Conservation (phyloP, 92 coral and sea anemone species). For the Muricea muricata region DNA sequence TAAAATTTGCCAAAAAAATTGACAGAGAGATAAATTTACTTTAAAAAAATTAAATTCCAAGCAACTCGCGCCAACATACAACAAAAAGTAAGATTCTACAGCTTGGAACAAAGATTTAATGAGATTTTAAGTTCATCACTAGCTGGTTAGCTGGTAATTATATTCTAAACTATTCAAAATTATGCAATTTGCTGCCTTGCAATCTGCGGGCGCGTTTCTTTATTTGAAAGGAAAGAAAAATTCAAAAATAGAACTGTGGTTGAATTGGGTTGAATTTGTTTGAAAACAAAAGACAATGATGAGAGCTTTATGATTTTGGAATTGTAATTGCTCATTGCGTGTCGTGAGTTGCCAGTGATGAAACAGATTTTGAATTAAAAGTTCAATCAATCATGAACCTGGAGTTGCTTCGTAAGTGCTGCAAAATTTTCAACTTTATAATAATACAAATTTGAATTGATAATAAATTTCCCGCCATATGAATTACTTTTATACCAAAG, state of each 20-base stretch:
- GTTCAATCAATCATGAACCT: conserved; percentile 73
- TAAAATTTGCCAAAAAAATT: too few species aligned
- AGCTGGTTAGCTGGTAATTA: too few species aligned
- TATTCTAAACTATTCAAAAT: background rate
- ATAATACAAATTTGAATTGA: background rate
- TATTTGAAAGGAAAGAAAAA: background rate
- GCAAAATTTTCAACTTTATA: background rate
- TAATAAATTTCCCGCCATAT: background rate
- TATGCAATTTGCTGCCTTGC: background rate
- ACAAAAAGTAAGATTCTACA: too few species aligned
- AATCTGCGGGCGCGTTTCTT: conserved; percentile 50
- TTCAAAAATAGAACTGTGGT: too few species aligned
- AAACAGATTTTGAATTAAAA: background rate
- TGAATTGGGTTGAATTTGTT: too few species aligned
- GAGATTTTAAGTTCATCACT: too few species aligned
- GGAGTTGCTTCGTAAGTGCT: conserved; percentile 93
- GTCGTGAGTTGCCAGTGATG: background rate
- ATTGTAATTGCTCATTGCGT: background rate
- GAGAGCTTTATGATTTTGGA: background rate
- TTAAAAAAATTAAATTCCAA: too few species aligned
- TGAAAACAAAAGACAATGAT: background rate
- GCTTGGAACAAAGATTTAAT: too few species aligned
- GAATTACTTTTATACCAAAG: background rate
- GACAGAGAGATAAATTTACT: too few species aligned
- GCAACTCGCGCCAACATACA: too few species aligned